These are phyloP conservation scores for Brachyopa scutellaris DNA, from an alignment of 2,888 invertebrate genomes.

Conservation along the genomic window DNA sequence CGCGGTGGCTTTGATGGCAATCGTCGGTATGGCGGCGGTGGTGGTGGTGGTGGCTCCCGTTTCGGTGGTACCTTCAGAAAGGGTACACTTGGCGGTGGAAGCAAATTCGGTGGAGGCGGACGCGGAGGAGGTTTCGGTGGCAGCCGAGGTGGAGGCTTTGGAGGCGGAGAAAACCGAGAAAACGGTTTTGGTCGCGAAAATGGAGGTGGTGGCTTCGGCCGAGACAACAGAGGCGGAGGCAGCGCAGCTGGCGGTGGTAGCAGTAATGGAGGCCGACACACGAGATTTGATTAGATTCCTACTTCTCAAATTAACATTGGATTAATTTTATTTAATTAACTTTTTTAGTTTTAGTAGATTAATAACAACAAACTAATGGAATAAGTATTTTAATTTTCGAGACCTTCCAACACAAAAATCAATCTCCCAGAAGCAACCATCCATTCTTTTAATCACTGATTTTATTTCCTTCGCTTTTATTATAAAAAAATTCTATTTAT, in stretches of 20 bases:
- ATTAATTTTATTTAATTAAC: slow-evolving; percentile 67
- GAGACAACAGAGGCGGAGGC: slow-evolving; percentile 72
- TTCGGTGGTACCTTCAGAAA: slow-evolving; percentile 78
- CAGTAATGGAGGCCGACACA: slow-evolving; percentile 44
- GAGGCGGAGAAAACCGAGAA: slow-evolving; percentile 54
- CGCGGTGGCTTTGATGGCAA: slow-evolving; percentile 85
- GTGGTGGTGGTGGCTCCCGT: slow-evolving; percentile 78
- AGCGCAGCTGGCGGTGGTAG: slow-evolving; percentile 2
- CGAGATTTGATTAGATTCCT: slow-evolving; percentile 66
- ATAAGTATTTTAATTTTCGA: slow-evolving; percentile 56
- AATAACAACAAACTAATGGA: slow-evolving; percentile 56
- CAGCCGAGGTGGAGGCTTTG: slow-evolving; percentile 43
- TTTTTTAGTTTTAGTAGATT: slow-evolving; percentile 61
- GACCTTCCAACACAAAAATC: slow-evolving; percentile 15
- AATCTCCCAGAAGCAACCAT: slow-evolving; percentile 28
- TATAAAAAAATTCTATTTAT: slow-evolving; percentile 2
- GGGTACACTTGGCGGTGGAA: slow-evolving; percentile 73
- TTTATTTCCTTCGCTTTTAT: slow-evolving; percentile 13
- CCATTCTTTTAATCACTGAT: not conserved
- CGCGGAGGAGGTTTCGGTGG: slow-evolving; percentile 71
- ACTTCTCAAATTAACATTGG: slow-evolving; percentile 37
- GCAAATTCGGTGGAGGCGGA: slow-evolving; percentile 76
- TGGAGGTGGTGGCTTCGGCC: slow-evolving; percentile 56
- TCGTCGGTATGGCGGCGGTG: slow-evolving; percentile 82
- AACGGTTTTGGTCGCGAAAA: slow-evolving; percentile 49